Conservation (phyloP, 2,113 vertebrate species). For the Apeltes quadracus region DNA sequence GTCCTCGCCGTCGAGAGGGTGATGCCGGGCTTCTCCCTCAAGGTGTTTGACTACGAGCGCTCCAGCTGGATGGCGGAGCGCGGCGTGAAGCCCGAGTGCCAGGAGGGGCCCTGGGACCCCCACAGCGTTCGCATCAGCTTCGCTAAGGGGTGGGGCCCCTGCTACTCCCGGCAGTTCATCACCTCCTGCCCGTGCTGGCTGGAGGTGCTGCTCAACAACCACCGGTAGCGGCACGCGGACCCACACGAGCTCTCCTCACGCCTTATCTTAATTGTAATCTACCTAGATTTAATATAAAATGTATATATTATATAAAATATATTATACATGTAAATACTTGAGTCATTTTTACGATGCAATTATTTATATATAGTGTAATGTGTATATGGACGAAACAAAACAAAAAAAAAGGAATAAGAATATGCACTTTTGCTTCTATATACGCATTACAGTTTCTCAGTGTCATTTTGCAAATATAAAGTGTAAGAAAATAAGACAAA, state of each 20-base stretch:
- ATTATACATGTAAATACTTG: slow-evolving; percentile 99
- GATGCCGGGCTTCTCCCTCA: slow-evolving; percentile 95
- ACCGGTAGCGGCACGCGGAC: slow-evolving; percentile 80
- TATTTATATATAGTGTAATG: slow-evolving; percentile 99
- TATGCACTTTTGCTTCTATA: slow-evolving; percentile 97
- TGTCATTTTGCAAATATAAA: slow-evolving; percentile 84
- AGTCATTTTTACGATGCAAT: slow-evolving; percentile 99
- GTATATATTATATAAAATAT: slow-evolving; percentile 95
- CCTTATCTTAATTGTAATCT: slow-evolving; percentile 91
- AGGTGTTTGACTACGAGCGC: slow-evolving; percentile 94
- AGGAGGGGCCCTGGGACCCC: slow-evolving; percentile 93
- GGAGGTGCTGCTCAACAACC: slow-evolving; percentile 93
- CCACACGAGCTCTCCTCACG: slow-evolving; percentile 46
- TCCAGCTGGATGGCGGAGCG: slow-evolving; percentile 87
- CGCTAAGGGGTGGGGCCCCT: slow-evolving; percentile 96
- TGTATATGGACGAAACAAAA: slow-evolving; percentile 90
- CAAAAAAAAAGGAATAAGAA: slow-evolving; percentile 81
- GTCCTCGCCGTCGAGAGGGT: slow-evolving; percentile 90
- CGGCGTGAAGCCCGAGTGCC: slow-evolving; percentile 80
- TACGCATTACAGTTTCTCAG: slow-evolving; percentile 84
- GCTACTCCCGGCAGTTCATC: slow-evolving; percentile 97
- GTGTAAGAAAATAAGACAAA: slow-evolving; percentile 83
- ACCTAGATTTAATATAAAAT: slow-evolving; percentile 99
- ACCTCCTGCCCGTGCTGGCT: slow-evolving; percentile 98
- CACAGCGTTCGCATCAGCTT: slow-evolving; percentile 97